These are phyloP conservation scores for Lycocerus yunnanus DNA, from an alignment of 2,888 invertebrate species.

Conservation along the genomic window DNA sequence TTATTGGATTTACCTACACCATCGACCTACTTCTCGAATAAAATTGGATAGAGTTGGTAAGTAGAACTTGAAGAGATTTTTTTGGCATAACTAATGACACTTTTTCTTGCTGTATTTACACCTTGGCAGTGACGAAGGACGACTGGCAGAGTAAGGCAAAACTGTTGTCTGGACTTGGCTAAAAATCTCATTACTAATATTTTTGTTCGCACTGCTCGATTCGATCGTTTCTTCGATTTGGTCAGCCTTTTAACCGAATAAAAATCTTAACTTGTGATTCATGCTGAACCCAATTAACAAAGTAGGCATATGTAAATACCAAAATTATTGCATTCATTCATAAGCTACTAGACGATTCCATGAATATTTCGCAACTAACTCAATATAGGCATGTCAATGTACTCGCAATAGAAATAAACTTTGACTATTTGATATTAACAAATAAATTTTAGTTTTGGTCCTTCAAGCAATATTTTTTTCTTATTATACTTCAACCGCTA, in stretches of 20 bases:
- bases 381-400: slow-evolving; percentile 28
- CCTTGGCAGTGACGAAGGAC: slow-evolving; percentile 33
- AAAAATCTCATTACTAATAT: not conserved
- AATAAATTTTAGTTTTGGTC: not conserved
- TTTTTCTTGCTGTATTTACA: slow-evolving; percentile 8
- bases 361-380: slow-evolving; percentile 26
- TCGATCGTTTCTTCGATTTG: not conserved
- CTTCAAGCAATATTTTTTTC: slow-evolving; percentile 23
- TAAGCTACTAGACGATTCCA: slow-evolving; percentile 19
- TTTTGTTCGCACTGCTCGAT: not conserved
- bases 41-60: slow-evolving; percentile 29
- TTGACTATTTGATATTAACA: slow-evolving; percentile 21
- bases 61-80: slow-evolving; percentile 17
- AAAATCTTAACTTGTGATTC: slow-evolving; percentile 16
- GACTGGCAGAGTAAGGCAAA: not conserved
- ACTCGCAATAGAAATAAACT: slow-evolving; percentile 25
- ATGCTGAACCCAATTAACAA: slow-evolving; percentile 24
- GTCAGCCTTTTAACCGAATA: not conserved
- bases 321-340: slow-evolving; percentile 26
- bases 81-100: slow-evolving; percentile 1
- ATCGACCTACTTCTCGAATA: slow-evolving; percentile 45
- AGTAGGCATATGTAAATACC: slow-evolving; percentile 25
- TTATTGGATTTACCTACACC: slow-evolving; percentile 44
- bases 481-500: slow-evolving; percentile 23
- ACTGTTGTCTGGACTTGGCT: not conserved